Percentiles rank a stretch among this genome's conserved stretches.
Conservation (phyloP, 2,113 vertebrate genomes). For the Crotalus horridus region DNA sequence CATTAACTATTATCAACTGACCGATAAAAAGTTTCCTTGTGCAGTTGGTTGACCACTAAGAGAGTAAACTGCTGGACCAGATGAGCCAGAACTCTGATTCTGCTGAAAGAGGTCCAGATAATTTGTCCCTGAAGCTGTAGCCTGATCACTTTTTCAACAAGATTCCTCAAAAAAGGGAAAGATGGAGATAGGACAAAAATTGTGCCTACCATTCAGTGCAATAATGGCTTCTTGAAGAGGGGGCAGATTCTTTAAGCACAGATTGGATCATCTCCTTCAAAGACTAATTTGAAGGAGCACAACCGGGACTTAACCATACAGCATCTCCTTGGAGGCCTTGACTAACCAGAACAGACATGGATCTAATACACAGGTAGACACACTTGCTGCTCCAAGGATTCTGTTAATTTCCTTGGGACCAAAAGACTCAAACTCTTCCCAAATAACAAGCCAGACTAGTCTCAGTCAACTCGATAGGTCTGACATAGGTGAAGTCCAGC, state of each 20-base stretch:
- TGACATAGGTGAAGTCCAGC: not conserved
- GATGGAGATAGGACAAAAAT: not conserved
- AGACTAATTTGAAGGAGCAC: not conserved
- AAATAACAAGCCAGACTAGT: not conserved
- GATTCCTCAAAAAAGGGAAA: not conserved
- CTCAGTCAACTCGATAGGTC: not conserved
- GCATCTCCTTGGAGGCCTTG: not conserved
- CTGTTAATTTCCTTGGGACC: not conserved
- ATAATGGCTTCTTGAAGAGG: not conserved
- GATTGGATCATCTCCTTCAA: not conserved
- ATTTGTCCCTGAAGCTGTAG: too few relatives aligned
- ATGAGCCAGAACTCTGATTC: not conserved
- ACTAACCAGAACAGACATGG: not conserved
- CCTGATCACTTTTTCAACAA: not conserved
- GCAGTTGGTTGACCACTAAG: not conserved
- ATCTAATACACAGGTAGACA: not conserved
- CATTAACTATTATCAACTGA: not conserved
- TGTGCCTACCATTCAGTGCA: not conserved
- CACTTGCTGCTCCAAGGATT: not conserved
- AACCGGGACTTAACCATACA: not conserved
- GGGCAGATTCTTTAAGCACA: not conserved
- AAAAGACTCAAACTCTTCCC: not conserved
- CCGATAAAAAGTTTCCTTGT: not conserved
- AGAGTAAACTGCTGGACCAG: not conserved
- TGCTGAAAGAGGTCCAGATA: too few relatives aligned